Conservation (phyloP, 2,113 vertebrate genomes). For the Chionis minor region DNA sequence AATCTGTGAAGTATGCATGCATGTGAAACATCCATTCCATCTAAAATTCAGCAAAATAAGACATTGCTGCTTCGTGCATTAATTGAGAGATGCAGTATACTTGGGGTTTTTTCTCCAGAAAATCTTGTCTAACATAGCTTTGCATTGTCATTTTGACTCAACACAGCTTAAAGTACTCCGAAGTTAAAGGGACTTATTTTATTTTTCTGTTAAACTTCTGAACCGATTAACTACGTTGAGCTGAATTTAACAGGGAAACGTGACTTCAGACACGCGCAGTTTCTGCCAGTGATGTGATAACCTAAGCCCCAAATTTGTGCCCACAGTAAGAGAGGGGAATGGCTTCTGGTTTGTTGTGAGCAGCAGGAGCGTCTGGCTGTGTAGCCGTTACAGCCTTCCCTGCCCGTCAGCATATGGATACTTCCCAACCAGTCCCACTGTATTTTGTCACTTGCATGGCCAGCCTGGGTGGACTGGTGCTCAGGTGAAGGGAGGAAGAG, state of each 20-base stretch:
- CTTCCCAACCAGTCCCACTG: fast-evolving
- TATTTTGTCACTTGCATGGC: fast-evolving
- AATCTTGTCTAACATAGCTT: background rate
- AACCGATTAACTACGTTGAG: background rate
- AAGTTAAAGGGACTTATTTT: background rate
- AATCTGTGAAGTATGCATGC: background rate
- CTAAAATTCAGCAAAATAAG: background rate
- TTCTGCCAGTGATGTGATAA: background rate
- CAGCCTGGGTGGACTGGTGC: fast-evolving
- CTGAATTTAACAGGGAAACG: background rate
- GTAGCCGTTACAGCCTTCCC: fast-evolving
- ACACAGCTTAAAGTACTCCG: background rate
- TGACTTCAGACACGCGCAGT: background rate
- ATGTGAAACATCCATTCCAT: background rate
- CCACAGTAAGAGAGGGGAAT: fast-evolving
- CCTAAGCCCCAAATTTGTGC: background rate
- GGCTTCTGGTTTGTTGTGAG: background rate
- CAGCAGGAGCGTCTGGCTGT: background rate
- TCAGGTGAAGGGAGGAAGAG: background rate
- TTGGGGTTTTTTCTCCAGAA: fast-evolving
- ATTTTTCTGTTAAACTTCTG: background rate
- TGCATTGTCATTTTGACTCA: background rate
- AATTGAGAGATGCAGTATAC: background rate
- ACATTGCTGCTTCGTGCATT: background rate
- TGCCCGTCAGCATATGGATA: fast-evolving